Percentiles rank a stretch among this genome's conserved stretches.
Conservation (phyloP, 2,113 vertebrate species). For the Tamias sibiricus region DNA sequence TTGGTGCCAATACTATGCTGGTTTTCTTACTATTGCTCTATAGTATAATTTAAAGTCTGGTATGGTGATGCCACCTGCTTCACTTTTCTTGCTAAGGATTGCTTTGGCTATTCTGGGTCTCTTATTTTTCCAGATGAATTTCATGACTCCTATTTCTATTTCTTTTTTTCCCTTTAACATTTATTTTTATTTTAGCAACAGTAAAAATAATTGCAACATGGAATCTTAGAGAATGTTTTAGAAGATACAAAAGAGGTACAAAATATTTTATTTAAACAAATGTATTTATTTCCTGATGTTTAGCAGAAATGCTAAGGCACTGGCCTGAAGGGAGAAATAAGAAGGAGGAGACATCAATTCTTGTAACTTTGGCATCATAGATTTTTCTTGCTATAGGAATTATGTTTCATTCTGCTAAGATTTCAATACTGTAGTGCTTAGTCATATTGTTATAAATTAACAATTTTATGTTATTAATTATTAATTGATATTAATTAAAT, state of each 20-base stretch:
- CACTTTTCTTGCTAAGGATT: no score
- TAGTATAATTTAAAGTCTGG: no score
- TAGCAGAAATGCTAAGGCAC: background rate
- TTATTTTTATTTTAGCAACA: background rate
- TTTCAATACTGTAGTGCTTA: background rate
- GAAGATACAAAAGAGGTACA: background rate
- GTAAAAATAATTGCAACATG: background rate
- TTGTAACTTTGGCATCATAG: background rate
- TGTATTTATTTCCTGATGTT: background rate
- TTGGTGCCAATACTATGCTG: no score
- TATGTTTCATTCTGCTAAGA: background rate
- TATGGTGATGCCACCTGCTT: no score
- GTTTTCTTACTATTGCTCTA: no score
- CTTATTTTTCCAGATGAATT: no score
- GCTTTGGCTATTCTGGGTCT: no score
- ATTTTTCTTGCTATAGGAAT: background rate
- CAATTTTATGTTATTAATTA: background rate
- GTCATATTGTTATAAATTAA: background rate
- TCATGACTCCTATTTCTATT: no score
- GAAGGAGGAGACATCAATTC: background rate
- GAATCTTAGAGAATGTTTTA: background rate
- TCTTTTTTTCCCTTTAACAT: no score
- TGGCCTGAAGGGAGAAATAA: background rate
- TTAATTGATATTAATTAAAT: background rate
- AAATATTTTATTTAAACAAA: no score